Base-by-base conservation (phyloP, 2,797 vertebrate species). In the Microctenopoma steveboyesi region DNA sequence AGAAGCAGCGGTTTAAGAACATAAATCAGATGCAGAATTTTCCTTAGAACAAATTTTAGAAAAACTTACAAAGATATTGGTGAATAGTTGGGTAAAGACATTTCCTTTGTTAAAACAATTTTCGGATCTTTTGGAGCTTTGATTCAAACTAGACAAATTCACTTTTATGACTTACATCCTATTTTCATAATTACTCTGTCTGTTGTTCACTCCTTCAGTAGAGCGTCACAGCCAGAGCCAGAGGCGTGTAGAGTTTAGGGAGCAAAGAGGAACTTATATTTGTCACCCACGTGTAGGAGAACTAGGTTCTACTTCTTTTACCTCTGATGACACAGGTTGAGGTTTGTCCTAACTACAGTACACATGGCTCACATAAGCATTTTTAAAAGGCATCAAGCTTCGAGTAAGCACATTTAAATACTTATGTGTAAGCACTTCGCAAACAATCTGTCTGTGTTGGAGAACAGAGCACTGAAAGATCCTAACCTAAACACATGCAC, bases 351-450 rank as follows among this genome's bases (percentile, higher is more conserved):
- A 69, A 62, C 30, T 53, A 13, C 8, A 64, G 62, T 46, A 59
- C 47, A 42, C 53, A 64, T 61, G 22, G 50, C 52, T 37, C 39
- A 53, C 0, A 5, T 39, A 61, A 43, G 39, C 43, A 68, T 46
- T 76, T 63, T 27, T 4, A 64, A 70, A 72, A 58, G 43, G 28
- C 53, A 58, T 59, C 75, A 47, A 54, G 37, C 39, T 2, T 8
- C 1, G 49, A 69, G 68, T 39, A 72, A 78, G 75, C 58, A 69
- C 48, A 69, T 66, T 74, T 27, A 58, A 62, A 57, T 28, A 35
- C 4, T 77, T 70, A 30, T 55, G 65, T 49, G 57, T 81, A 80
- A 86, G 83, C 80, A 64, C 45, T 82, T 67, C 45, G 70, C 30
- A n/a, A 57, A 42, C 28, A 78, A 74, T 84, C 64, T 58, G 78